These are phyloP conservation scores for Fulica atra DNA, from an alignment of 2,113 vertebrate species.

Conservation along the genomic window DNA sequence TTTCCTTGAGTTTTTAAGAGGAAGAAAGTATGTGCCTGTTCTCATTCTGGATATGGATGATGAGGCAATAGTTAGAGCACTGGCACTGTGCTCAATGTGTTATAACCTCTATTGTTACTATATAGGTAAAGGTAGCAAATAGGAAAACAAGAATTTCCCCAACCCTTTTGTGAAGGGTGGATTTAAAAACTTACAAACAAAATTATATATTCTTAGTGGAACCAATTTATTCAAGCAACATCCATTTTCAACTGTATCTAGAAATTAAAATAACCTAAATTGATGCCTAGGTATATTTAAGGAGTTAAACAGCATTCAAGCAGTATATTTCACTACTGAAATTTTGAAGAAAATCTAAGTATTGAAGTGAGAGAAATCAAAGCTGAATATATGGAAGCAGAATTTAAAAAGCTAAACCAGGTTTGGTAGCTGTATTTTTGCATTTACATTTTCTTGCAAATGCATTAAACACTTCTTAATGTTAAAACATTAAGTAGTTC, in stretches of 20 bases:
- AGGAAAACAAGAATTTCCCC: neutral
- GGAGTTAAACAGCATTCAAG: neutral
- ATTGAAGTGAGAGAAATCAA: neutral
- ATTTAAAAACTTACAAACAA: neutral
- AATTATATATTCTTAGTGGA: neutral
- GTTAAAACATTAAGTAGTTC: constrained; percentile 21
- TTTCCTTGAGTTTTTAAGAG: neutral
- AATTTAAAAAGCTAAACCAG: constrained; percentile 5
- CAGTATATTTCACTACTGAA: neutral
- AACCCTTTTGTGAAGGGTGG: neutral
- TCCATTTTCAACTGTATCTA: neutral
- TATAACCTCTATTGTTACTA: neutral
- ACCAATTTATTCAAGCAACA: neutral
- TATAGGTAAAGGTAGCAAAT: neutral
- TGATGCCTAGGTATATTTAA: neutral
- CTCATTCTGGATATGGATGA: neutral
- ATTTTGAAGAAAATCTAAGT: neutral
- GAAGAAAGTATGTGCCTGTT: neutral
- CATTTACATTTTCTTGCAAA: neutral
- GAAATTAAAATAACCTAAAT: neutral
- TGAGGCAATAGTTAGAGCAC: neutral
- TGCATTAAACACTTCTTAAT: neutral
- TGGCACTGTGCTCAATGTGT: neutral
- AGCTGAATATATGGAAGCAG: neutral
- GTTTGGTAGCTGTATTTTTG: neutral